A percentile compares a stretch with the other conserved stretches of the same genome.
phyloP scores from a whole-genome alignment of 2,888 invertebrate genomes.

The Conomelus anceps region DNA sequence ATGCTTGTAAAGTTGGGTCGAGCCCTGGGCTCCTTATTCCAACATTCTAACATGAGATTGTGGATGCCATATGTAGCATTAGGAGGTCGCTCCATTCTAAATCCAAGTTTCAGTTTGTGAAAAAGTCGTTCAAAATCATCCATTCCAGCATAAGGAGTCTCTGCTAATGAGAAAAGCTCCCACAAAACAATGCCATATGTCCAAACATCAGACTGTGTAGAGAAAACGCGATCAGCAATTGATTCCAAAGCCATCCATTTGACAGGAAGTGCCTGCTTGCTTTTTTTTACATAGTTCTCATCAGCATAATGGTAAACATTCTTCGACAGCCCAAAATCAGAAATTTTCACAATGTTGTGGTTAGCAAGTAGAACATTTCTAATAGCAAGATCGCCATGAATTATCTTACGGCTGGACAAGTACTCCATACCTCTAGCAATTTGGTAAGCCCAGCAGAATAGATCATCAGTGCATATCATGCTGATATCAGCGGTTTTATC shows the following conservation, averaged over 20 bases:
- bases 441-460: conserved; percentile 85
- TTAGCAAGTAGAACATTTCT: conserved; percentile 67
- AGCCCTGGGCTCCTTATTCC: background rate
- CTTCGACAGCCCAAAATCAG: conserved; percentile 65
- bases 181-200: conserved; percentile 82
- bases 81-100: background rate
- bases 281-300: background rate
- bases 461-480: conserved; percentile 66
- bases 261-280: conserved; percentile 55
- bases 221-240: conserved; percentile 80
- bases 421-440: conserved; percentile 93
- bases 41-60: background rate
- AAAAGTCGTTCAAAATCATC: background rate
- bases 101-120: background rate
- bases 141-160: conserved; percentile 69
- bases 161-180: conserved; percentile 79
- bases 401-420: conserved; percentile 72
- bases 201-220: conserved; percentile 92
- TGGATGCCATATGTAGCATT: background rate
- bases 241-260: conserved; percentile 95
- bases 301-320: conserved; percentile 78
- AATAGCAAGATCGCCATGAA: conserved; percentile 81
- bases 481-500: background rate
- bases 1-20: background rate
- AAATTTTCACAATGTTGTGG: conserved; percentile 54